A percentile compares a stretch with the other conserved stretches of the same genome.
Conservation (phyloP, 2,888 invertebrate species). For the Sepiola atlantica region DNA sequence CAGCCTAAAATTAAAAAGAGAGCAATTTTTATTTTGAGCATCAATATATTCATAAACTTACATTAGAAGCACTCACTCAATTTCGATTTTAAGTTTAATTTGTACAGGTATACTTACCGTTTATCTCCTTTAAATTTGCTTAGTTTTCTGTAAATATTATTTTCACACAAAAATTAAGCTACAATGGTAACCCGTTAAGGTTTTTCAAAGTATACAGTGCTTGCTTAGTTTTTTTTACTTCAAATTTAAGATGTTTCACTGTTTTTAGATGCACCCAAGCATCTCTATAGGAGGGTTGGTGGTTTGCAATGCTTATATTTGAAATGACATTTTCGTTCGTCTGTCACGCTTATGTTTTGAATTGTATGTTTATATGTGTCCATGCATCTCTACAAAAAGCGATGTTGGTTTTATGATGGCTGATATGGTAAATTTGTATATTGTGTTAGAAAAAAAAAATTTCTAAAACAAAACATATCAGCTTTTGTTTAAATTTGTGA, state of each 20-base stretch:
- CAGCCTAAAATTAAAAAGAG: constrained; percentile 79
- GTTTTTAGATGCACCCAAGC: no score
- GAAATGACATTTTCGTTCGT: no score
- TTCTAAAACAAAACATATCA: not conserved
- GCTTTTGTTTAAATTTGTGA: no score
- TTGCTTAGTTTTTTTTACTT: no score
- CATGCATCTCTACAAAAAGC: not conserved
- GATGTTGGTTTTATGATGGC: not conserved
- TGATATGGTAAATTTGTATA: not conserved
- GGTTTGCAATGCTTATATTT: no score
- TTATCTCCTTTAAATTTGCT: not conserved
- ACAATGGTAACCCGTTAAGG: no score
- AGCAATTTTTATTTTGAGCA: not conserved
- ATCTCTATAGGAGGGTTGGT: no score
- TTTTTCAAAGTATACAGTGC: no score
- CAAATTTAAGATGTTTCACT: no score
- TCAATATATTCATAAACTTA: not conserved
- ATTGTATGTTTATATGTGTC: no score
- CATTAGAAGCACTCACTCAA: not conserved
- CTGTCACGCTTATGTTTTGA: no score
- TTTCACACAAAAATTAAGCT: no score
- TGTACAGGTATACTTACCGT: not conserved
- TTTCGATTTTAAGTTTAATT: not conserved
- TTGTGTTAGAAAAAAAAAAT: not conserved
- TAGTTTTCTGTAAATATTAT: not conserved